Evolutionary conservation across 30 jellyfish, hydroid and myxozoan species (phyloP).

Genomic region (Turritopsis dohrnii): DNA sequence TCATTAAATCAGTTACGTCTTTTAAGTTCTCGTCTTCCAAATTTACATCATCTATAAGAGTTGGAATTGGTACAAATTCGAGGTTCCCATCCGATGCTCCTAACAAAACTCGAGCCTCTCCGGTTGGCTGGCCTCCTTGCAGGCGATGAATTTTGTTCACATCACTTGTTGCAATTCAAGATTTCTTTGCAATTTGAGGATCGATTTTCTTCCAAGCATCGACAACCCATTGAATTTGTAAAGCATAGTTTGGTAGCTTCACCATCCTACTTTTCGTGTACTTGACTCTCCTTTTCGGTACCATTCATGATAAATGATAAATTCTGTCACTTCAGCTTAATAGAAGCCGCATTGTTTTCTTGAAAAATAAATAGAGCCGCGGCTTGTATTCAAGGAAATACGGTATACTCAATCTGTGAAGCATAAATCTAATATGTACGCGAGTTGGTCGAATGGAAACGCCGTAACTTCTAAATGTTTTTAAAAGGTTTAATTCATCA

Average conservation of each 20-base stretch:
- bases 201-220: constrained; percentile 52
- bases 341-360: background rate
- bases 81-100: constrained; percentile 21
- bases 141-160: constrained; percentile 37
- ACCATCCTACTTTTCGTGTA: constrained; percentile 25
- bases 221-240: constrained; percentile 54
- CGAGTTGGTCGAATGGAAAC: too few species aligned
- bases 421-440: too few species aligned
- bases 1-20: background rate
- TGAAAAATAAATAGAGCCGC: too few species aligned
- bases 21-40: background rate
- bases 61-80: constrained; percentile 10
- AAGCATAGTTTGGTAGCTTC: constrained; percentile 35
- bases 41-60: background rate
- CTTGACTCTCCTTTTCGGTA: constrained; percentile 19
- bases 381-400: too few species aligned
- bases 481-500: too few species aligned
- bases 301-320: constrained; percentile 19
- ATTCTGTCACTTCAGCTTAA: background rate
- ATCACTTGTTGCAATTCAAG: constrained; percentile 39
- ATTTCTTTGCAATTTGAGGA: constrained; percentile 23
- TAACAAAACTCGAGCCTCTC: background rate
- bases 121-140: constrained; percentile 9
- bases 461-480: too few species aligned
- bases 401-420: too few species aligned